phyloP scores from a whole-genome alignment of 2,113 vertebrate genomes.

The Vanacampus margaritifer region DNA sequence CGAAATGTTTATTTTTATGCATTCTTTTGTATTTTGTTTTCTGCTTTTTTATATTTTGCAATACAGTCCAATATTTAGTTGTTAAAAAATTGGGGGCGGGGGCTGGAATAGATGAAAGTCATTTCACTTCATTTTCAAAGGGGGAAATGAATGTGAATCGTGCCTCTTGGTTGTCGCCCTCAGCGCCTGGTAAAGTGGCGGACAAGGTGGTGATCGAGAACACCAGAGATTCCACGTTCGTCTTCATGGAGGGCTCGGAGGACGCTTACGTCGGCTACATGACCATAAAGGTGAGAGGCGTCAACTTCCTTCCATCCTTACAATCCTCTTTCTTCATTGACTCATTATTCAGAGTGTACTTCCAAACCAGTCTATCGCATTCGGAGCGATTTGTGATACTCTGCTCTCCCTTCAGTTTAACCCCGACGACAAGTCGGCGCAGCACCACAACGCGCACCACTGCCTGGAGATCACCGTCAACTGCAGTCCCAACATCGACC shows the following conservation, averaged over 20 bases:
- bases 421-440: constrained; percentile 98
- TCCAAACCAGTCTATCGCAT: too few species aligned
- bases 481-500: constrained; percentile 98
- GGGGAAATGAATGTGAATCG: neutral
- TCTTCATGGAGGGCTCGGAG: constrained; percentile 99
- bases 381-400: constrained; percentile 12
- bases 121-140: too few species aligned
- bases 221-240: constrained; percentile 98
- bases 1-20: too few species aligned
- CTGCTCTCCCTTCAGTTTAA: constrained; percentile 83
- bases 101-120: too few species aligned
- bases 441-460: constrained; percentile 98
- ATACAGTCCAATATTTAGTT: too few species aligned
- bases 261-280: constrained; percentile 99
- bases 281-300: constrained; percentile 89
- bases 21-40: too few species aligned
- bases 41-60: too few species aligned
- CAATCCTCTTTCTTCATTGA: too few species aligned
- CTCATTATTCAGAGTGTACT: neutral
- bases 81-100: too few species aligned
- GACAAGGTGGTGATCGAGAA: constrained; percentile 93
- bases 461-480: constrained; percentile 99
- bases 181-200: constrained; percentile 93
- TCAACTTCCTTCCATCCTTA: neutral
- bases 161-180: constrained; percentile 21